Evolutionary conservation across 2,797 vertebrate genomes (phyloP), one percentile per base, ranked within the genome.

Genomic region (Sebastes matsubarae): DNA sequence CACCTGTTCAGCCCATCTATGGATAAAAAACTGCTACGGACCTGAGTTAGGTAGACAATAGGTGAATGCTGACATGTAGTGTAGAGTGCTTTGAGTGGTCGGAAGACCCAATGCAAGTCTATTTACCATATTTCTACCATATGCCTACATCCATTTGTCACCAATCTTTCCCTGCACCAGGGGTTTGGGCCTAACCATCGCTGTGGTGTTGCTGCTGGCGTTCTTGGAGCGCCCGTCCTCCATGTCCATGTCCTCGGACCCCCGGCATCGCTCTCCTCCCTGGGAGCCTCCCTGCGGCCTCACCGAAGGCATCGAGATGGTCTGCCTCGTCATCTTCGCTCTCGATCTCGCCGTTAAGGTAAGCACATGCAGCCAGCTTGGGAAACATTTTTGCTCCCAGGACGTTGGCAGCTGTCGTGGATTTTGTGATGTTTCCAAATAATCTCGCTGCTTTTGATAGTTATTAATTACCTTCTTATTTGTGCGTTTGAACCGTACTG

Each of bases 151-250:
- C 2, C n/a, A 4, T 22, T 24, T 58, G 12, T 32, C 54, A 24
- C 11, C 14, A 1, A 2, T 59, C 8, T 30, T 3, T 29, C 20
- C 10, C 22, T 77, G 6, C 60, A 18, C 36, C 81, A 99, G 98
- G 97, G 76, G 93, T 29, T 86, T 99, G 83, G 94, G 94, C 60
- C 72, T 96, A 30, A 90, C 92, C 64, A 99, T 99, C 1, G 96
- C 96, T 3, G 9, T 96, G 27, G 94, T 98, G 77, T 84, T 99
- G 95, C 83, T 94, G 42, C 79, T 99, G 95, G 98, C 97, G 2
- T 97, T 99, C 7, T 8, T 98, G 1, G 98, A 99, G 85, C 96
- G 91, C 0, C 98, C 98, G 0, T 98, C 98, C 16, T 99, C 98
- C 0, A 82, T 99, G 55, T 97, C 97, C 0, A 0, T 92, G 11